A percentile compares a stretch with the other conserved stretches of the same genome.
Evolutionary conservation across 2,113 vertebrate species (phyloP).

Genomic region (Equus przewalskii): DNA sequence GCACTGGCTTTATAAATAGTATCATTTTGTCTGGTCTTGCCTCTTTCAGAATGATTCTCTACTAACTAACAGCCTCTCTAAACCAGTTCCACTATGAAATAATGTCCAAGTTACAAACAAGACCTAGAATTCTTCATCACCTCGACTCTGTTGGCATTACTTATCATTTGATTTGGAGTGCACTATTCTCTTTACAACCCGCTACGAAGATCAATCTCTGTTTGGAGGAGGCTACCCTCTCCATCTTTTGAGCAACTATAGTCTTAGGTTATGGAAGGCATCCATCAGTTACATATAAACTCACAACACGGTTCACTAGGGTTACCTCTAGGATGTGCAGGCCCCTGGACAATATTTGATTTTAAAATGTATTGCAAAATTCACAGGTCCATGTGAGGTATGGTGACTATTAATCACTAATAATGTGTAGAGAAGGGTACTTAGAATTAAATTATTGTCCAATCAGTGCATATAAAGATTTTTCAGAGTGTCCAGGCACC

Average conservation of each 20-base stretch:
- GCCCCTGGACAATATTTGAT: not conserved
- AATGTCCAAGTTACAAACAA: not conserved
- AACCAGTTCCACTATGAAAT: constrained; percentile 11
- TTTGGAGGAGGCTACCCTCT: not conserved
- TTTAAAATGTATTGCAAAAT: constrained; percentile 23
- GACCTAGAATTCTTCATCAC: not conserved
- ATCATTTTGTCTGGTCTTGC: constrained; percentile 43
- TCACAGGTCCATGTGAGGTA: not conserved
- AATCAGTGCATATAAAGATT: not conserved
- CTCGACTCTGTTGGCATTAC: not conserved
- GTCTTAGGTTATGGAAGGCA: not conserved
- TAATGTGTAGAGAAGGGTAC: not conserved
- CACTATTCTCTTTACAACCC: not conserved
- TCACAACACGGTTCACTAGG: not conserved
- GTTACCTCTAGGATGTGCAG: not conserved
- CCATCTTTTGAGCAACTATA: not conserved
- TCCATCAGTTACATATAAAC: not conserved
- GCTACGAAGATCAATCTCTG: not conserved
- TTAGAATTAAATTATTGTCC: not conserved
- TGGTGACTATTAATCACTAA: not conserved
- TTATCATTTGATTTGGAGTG: not conserved
- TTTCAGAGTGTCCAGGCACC: not conserved
- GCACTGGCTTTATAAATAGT: not conserved
- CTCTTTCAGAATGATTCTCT: constrained; percentile 27
- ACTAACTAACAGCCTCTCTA: not conserved